Conservation (phyloP, 1,140 invertebrate species). For the Diuraphis noxia region DNA sequence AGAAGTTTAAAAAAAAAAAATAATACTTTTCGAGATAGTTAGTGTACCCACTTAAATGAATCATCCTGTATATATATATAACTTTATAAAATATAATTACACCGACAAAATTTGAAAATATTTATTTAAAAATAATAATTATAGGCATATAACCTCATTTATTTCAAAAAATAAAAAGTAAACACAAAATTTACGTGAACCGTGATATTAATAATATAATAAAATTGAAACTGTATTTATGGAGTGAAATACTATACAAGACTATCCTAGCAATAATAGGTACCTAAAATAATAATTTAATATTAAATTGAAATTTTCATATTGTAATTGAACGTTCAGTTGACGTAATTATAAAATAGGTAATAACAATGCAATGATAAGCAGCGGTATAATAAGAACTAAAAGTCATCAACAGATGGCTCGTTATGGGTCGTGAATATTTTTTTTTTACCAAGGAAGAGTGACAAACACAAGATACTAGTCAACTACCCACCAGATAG, state of each 20-base stretch:
- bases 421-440: background rate
- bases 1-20: too few species aligned
- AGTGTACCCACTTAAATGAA: too few species aligned
- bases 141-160: background rate
- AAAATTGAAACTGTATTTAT: too few species aligned
- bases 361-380: background rate
- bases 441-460: background rate
- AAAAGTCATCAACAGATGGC: background rate
- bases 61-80: too few species aligned
- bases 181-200: background rate
- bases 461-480: background rate
- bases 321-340: background rate
- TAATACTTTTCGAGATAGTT: too few species aligned
- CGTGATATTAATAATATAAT: background rate
- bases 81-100: too few species aligned
- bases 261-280: too few species aligned
- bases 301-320: background rate
- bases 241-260: background rate
- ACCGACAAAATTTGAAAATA: too few species aligned
- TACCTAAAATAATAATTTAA: background rate
- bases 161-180: background rate
- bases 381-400: background rate
- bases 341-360: background rate
- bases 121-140: too few species aligned
- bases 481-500: background rate